phyloP scores from a whole-genome alignment of 2,113 vertebrate genomes.

The human (Homo sapiens) region DNA sequence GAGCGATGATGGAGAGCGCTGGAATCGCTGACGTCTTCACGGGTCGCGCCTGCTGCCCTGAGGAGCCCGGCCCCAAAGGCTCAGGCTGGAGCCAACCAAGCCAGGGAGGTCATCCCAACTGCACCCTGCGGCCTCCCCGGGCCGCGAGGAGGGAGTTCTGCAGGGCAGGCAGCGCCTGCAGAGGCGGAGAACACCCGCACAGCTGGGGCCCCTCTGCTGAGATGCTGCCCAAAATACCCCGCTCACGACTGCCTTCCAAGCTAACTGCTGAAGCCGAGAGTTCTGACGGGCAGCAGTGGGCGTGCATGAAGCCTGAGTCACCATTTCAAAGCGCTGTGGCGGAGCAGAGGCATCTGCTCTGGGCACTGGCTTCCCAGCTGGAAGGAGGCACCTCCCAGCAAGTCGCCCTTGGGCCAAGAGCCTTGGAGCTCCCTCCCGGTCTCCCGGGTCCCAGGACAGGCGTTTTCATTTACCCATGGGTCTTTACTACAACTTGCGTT shows the following conservation, averaged over 20 bases:
- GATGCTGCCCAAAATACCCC: not conserved
- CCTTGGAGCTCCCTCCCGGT: no score
- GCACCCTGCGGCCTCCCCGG: not conserved
- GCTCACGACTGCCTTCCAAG: not conserved
- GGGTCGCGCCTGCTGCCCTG: not conserved
- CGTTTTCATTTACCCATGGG: not conserved
- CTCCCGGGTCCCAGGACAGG: accelerated
- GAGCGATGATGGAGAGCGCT: no score
- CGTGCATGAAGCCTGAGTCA: not conserved
- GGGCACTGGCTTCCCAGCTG: not conserved
- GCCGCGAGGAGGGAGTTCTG: not conserved
- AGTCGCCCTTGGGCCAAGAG: not conserved
- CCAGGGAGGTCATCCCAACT: no score
- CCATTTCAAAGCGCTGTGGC: no score
- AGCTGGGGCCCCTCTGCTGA: not conserved
- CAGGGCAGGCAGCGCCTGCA: not conserved
- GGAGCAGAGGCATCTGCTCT: not conserved
- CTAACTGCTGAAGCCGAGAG: not conserved
- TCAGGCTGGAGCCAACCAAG: no score
- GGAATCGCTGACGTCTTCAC: no score
- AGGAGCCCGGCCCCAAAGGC: no score
- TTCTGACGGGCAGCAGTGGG: not conserved
- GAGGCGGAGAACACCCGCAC: not conserved
- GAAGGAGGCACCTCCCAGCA: not conserved
- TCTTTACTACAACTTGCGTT: no score